Evolutionary conservation across 2,797 vertebrate species (phyloP), one percentile per base, ranked within the genome.

Genomic region (Anabas testudineus): DNA sequence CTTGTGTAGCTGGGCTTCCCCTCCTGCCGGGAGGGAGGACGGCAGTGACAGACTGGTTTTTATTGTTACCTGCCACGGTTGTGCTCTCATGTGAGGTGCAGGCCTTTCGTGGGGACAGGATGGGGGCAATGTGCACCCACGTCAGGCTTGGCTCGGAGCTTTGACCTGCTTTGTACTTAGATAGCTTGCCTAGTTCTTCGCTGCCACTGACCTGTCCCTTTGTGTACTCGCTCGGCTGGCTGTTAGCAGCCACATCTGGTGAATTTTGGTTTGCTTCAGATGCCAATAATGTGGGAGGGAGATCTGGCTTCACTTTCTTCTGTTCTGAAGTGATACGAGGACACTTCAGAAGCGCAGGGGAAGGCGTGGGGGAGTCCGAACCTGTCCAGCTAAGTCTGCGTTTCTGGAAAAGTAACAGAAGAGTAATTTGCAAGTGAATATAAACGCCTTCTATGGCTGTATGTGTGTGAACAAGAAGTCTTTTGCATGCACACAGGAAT

Each of bases 111-210:
- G 94, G 94, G 58, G 95, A 95, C 47, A 90, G 91, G 80, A 96
- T 94, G 7, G 96, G 96, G 12, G 94, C 81, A 0, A 93, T 85
- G n/a, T 96, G 96, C 63, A 95, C 93, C 96, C 95, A 96, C 0
- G 95, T 95, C 60, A 95, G 85, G 76, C 94, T 95, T 18, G 95
- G 90, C 71, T 93, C 83, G 0, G 95, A 93, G 88, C 87, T 91
- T n/a, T 81, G 82, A 34, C 86, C 86, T 14, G 55, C 71, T 75
- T 84, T 89, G 88, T 83, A 85, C 54, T 78, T 76, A 1, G 81
- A 79, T 0, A 45, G 63, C 47, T 79, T 74, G 19, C 58, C 51
- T 4, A 5, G 59, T 22, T 84, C 75, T 19, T 84, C 73, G 1
- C 41, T 0, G 39, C 78, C 75, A n/a, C 59, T 55, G 74, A 87